Evolutionary conservation across 1,140 invertebrate species (phyloP), one percentile per base, ranked within the genome.

Genomic region (Listronotus oregonensis): DNA sequence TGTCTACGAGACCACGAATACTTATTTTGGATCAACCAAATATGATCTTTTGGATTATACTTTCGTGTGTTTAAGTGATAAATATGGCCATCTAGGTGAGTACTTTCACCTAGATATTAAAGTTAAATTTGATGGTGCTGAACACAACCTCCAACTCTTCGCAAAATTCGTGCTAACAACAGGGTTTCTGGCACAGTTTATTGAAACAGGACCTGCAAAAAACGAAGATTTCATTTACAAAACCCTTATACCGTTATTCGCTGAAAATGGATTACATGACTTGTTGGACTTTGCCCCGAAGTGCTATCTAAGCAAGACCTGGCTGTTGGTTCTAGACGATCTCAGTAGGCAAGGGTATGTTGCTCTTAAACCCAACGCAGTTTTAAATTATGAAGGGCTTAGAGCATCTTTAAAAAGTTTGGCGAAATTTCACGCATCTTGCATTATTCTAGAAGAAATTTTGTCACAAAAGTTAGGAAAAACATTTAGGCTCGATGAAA

Each of bases 141-240:
- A 32, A 10, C 15, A 37, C 11, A 5, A 49, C 4, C 32, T 66
- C 14, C 51, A 15, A 21, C 9, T 65, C 6, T 66, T 60, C 55
- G 37, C 43, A 8, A 66, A 66, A 46, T 59, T 54, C 27, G n/a
- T 66, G 3, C 54, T 47, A 7, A n/a, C 49, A 3, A 50, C 11
- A 54, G 8, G 40, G 8, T 6, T 66, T 11, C 15, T 60, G 1
- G 43, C 6, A 21, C 17, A n/a, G 7, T 9, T 66, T 14, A 31
- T 66, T 1, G 37, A 66, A 18, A 40, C 8, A n/a, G 64, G 57
- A 1, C 15, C 44, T 66, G 14, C 42, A 5, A 66, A 49, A 50
- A 60, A 54, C 27, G 64, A 66, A 47, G 18, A 66, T 44, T 66
- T 66, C 17, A 60, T 66, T 31, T 66, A 66, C 49, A 47, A 12